These are phyloP conservation scores for Stichodactyla mertensii DNA, from an alignment of 64 coral and sea anemone species.

Conservation along the genomic window DNA sequence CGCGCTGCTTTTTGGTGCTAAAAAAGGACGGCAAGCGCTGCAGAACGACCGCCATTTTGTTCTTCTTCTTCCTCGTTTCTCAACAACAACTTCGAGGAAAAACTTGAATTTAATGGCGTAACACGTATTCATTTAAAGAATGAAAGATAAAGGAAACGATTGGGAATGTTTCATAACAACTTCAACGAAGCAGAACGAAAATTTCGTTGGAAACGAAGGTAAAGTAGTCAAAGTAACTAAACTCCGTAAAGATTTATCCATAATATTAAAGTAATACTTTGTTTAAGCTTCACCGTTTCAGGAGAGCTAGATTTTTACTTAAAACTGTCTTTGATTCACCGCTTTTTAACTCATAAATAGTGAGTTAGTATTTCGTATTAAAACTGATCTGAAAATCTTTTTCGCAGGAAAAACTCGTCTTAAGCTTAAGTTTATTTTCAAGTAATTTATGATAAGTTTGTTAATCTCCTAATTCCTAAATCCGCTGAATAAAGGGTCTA, in stretches of 20 bases:
- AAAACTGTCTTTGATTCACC: background rate
- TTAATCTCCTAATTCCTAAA: background rate
- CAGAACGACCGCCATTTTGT: slow-evolving; percentile 3
- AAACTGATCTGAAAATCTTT: background rate
- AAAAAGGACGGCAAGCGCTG: background rate
- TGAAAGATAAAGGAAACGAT: background rate
- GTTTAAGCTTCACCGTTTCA: background rate
- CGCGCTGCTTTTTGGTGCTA: slow-evolving; percentile 2
- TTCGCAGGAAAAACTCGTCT: background rate
- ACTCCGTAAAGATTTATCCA: background rate
- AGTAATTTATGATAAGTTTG: background rate
- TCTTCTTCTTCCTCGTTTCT: background rate
- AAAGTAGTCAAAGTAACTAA: too few relatives aligned
- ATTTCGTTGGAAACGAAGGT: too few relatives aligned
- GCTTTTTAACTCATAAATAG: background rate
- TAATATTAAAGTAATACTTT: background rate
- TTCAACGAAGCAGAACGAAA: background rate
- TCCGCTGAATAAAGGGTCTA: background rate
- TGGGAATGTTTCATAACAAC: background rate
- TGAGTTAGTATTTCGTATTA: background rate
- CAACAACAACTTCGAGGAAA: background rate
- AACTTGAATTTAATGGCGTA: background rate
- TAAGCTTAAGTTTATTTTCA: background rate
- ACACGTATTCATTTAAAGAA: background rate
- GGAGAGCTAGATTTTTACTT: background rate